phyloP scores from a whole-genome alignment of 1,140 invertebrate species.

The Eubasilissa regina region DNA sequence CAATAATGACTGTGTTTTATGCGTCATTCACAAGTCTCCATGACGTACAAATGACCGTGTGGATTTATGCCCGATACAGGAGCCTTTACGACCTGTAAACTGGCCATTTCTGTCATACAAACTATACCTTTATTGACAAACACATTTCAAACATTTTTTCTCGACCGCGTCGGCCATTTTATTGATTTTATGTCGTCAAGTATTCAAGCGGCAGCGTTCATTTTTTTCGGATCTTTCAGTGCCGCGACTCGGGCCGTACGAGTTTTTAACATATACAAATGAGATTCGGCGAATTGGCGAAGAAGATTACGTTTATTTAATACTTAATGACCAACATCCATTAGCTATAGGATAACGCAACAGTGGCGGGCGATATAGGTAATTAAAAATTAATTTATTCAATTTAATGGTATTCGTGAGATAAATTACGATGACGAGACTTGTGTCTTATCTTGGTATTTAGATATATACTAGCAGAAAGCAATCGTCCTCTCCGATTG shows the following conservation, averaged over 20 bases:
- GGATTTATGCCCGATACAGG: slow-evolving; percentile 52
- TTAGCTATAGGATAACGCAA: neutral
- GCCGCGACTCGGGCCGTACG: neutral
- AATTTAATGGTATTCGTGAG: too few relatives aligned
- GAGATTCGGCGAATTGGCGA: neutral
- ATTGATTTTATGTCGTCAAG: slow-evolving; percentile 14
- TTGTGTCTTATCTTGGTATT: too few relatives aligned
- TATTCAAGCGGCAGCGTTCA: neutral
- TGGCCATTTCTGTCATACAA: slow-evolving; percentile 55
- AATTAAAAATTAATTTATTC: neutral
- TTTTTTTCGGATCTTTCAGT: neutral
- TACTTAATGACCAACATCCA: neutral
- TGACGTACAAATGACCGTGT: slow-evolving; percentile 20
- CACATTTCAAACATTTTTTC: slow-evolving; percentile 20
- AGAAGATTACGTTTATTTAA: neutral
- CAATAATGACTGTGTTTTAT: slow-evolving; percentile 32
- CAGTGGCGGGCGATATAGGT: slow-evolving; percentile 3
- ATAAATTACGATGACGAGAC: too few relatives aligned
- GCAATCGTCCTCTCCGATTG: too few relatives aligned
- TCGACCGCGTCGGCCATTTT: slow-evolving; percentile 3
- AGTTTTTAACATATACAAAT: neutral
- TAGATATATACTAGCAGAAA: too few relatives aligned
- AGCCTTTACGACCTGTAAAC: slow-evolving; percentile 59
- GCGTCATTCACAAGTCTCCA: slow-evolving; percentile 29
- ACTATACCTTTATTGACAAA: slow-evolving; percentile 44